Percentiles rank a stretch among this genome's conserved stretches.
phyloP scores from a whole-genome alignment of 2,888 invertebrate species.

The Torymus aiolomorphi region DNA sequence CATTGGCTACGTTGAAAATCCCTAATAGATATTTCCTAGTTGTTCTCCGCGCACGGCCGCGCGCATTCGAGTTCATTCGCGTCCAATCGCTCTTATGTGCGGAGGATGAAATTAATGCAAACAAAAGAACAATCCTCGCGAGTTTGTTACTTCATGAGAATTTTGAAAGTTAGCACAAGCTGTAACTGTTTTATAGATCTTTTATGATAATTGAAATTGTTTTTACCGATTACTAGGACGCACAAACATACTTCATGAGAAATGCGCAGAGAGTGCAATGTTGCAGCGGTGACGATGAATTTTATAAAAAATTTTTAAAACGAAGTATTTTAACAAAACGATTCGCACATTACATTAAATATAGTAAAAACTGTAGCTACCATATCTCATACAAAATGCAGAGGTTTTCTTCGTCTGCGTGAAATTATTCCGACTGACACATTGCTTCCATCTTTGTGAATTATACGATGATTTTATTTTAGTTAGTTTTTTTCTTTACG shows the following conservation, averaged over 20 bases:
- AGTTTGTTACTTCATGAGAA: constrained; percentile 40
- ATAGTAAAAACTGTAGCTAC: constrained; percentile 15
- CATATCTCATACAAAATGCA: constrained; percentile 15
- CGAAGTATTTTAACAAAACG: neutral
- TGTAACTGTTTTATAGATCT: constrained; percentile 39
- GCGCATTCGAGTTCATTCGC: too few relatives aligned
- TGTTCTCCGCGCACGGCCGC: too few relatives aligned
- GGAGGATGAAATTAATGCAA: constrained; percentile 34
- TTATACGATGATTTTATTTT: neutral
- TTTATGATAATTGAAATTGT: constrained; percentile 33
- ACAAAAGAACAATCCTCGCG: constrained; percentile 30
- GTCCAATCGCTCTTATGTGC: too few relatives aligned
- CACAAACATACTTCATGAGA: constrained; percentile 33
- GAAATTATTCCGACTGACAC: constrained; percentile 42
- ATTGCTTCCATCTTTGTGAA: constrained; percentile 36
- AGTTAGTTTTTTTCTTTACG: neutral
- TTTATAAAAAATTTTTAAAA: neutral
- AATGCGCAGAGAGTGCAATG: constrained; percentile 1
- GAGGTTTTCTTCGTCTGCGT: constrained; percentile 23
- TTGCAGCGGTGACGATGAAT: constrained; percentile 6
- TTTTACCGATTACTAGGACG: constrained; percentile 38
- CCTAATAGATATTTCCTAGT: too few relatives aligned
- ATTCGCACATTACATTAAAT: constrained; percentile 1
- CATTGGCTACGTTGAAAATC: too few relatives aligned
- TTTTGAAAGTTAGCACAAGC: constrained; percentile 26